Percentiles rank a stretch among this genome's conserved stretches.
phyloP scores from a whole-genome alignment of 2,888 invertebrate species.

The Andrena dorsata region DNA sequence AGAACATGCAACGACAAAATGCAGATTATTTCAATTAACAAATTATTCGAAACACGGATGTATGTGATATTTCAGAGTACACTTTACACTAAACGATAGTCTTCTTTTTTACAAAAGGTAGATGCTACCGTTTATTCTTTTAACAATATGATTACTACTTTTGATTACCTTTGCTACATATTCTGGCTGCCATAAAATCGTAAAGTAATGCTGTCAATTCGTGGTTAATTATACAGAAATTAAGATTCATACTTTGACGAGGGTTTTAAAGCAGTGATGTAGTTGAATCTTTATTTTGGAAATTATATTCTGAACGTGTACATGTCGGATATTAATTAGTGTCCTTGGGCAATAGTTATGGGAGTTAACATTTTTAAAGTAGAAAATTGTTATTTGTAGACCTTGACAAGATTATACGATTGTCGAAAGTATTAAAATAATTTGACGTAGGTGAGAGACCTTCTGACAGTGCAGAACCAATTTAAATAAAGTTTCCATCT shows the following conservation, averaged over 20 bases:
- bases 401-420: slow-evolving; percentile 34
- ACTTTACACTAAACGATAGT: slow-evolving; percentile 63
- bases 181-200: slow-evolving; percentile 83
- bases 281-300: slow-evolving; percentile 57
- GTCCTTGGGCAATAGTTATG: slow-evolving; percentile 58
- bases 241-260: slow-evolving; percentile 53
- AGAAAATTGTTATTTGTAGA: slow-evolving; percentile 37
- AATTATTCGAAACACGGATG: slow-evolving; percentile 58
- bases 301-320: slow-evolving; percentile 53
- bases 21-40: slow-evolving; percentile 55
- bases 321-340: slow-evolving; percentile 59
- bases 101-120: slow-evolving; percentile 66
- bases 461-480: slow-evolving; percentile 16
- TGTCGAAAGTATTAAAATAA: slow-evolving; percentile 38
- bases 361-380: slow-evolving; percentile 50
- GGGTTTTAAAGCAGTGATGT: slow-evolving; percentile 47
- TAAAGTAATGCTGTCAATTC: slow-evolving; percentile 66
- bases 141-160: slow-evolving; percentile 61
- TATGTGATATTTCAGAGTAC: slow-evolving; percentile 67
- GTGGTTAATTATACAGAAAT: slow-evolving; percentile 50
- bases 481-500: slow-evolving; percentile 35
- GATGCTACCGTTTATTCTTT: slow-evolving; percentile 79
- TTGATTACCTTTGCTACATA: slow-evolving; percentile 74
- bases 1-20: slow-evolving; percentile 52
- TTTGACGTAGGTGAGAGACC: slow-evolving; percentile 15